Evolutionary conservation across 1,140 invertebrate species (phyloP), one percentile per base, ranked within the genome.

Genomic region (Seison nebaliae): DNA sequence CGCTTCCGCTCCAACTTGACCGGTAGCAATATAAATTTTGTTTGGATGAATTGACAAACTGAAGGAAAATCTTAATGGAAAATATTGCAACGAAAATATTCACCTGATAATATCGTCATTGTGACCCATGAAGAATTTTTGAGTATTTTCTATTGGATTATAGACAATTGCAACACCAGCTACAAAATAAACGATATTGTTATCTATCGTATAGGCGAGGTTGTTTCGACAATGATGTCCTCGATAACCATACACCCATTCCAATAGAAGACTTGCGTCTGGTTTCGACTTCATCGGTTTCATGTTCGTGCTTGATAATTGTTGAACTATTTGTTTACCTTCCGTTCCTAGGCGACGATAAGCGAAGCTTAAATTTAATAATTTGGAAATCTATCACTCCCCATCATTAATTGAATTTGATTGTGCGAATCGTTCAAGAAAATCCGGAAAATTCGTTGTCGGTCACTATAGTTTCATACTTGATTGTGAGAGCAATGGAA

Each of bases 71-170:
- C 14, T 4, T 22, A 14, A 14, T 9, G 4, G 2, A 38, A 40
- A 21, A 23, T 4, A 37, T 8, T 11, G n/a, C 11, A 9, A 9
- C 28, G 9, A 32, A 8, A n/a, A n/a, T n/a, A 35, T 8, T 46
- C 42, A 57, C 54, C 54, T 53, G n/a, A 59, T 47, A 30, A 60
- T 57, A 43, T 60, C 57, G 47, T 60, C 56, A 43, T 56, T 51
- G 34, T 60, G 57, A 24, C 55, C 57, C 5, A 60, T 46, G 35
- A 53, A 60, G 42, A 59, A 60, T 19, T 48, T 38, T 39, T 60
- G 57, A 34, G 49, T 52, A 42, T 55, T 48, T 16, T 55, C 50
- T 20, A 44, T 38, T 11, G 47, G 35, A 37, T 51, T 55, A 45
- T 55, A 57, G 38, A 60, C 56, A 37, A 60, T 52, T 4, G 50